Base-by-base conservation (phyloP, 2,888 invertebrate species). In the Pelosia muscerda region DNA sequence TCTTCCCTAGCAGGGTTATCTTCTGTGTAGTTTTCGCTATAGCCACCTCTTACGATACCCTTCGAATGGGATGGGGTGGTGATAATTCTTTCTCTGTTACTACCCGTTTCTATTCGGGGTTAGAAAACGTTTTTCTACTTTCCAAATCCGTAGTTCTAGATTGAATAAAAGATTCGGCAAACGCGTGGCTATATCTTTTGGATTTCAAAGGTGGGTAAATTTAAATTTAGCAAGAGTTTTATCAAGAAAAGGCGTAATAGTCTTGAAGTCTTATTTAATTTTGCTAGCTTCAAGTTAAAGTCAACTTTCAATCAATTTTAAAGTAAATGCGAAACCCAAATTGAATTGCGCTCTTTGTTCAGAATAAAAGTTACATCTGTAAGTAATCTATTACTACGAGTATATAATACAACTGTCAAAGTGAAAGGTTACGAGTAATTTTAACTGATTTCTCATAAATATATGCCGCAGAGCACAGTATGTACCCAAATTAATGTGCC, bases 211-310 rank as follows among this genome's bases (percentile, higher is more conserved):
- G 19, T 19, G 6, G 19, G 6, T 42, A 42, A 42, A 19, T 42
- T 42, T 19, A 42, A 8, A 19, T 42, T 42, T 6, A 19, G n/a
- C 8, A 49, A 49, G n/a, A n/a, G 8, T 49, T 49, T 49, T n/a
- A 49, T 8, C 8, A 63, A 69, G 19, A 49, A 6, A n/a, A 49
- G 49, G n/a, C 49, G 1, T 49, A n/a, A 49, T 49, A 49, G 49
- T 49, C n/a, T 49, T 49, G 49, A 49, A n/a, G 49, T 49, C n/a
- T 49, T 19, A n/a, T 49, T n/a, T 49, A 49, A 49, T 49, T 49
- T 49, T 9, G n/a, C n/a, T n/a, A 49, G n/a, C 49, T 49, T n/a
- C 19, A 42, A 42, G 19, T 42, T 42, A 42, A 49, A 49, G n/a
- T 49, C 49, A 2, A 49, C n/a, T n/a, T 49, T 49, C n/a, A 49